Conservation (phyloP, 2,797 vertebrate species). For the Pelobates cultripes region DNA sequence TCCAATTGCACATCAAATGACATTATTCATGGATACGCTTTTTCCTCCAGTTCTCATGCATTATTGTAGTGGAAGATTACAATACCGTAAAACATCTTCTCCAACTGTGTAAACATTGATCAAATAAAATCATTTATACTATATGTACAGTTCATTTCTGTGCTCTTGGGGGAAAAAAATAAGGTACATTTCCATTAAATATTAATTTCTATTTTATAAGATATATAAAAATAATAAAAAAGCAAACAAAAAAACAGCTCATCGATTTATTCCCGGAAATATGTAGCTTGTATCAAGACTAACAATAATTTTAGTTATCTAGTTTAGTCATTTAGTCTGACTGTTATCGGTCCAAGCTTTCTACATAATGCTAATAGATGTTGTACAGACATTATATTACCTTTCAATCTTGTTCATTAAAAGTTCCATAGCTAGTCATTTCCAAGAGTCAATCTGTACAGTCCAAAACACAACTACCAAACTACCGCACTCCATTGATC, state of each 20-base stretch:
- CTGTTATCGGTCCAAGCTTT: too few relatives aligned
- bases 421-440: too few relatives aligned
- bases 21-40: constrained; percentile 34
- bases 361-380: too few relatives aligned
- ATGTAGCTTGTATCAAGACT: neutral
- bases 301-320: constrained; percentile 19
- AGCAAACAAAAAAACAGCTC: constrained; percentile 22
- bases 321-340: neutral
- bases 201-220: constrained; percentile 52
- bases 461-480: too few relatives aligned
- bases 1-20: constrained; percentile 31
- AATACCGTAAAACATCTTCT: constrained; percentile 46
- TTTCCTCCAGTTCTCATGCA: constrained; percentile 35
- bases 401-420: too few relatives aligned
- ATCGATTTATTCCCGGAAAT: constrained; percentile 29
- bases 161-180: constrained; percentile 17
- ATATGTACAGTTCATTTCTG: constrained; percentile 24
- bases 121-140: constrained; percentile 46
- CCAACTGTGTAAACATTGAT: constrained; percentile 40
- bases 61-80: constrained; percentile 47
- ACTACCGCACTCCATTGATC: too few relatives aligned
- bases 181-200: constrained; percentile 52
- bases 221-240: constrained; percentile 7
- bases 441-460: too few relatives aligned
- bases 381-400: too few relatives aligned